Evolutionary conservation across 2,113 vertebrate species (phyloP).

Genomic region (Spilogale gracilis): DNA sequence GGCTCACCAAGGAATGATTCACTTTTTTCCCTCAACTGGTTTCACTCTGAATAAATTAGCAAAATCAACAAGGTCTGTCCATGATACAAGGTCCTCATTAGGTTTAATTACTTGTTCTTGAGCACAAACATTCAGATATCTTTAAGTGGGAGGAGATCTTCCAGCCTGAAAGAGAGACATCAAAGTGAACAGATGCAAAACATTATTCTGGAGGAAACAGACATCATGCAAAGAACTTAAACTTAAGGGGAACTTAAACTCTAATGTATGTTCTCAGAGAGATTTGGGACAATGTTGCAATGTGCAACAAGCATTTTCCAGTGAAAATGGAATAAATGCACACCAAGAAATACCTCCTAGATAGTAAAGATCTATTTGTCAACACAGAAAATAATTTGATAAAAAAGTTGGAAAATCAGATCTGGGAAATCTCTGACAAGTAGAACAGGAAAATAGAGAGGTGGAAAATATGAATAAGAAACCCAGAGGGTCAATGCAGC

Average conservation of each 20-base stretch:
- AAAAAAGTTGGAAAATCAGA: not conserved
- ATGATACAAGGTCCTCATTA: not conserved
- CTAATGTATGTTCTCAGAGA: not conserved
- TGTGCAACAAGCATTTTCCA: not conserved
- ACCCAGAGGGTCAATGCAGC: accelerated
- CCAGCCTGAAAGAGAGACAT: not conserved
- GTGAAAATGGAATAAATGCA: not conserved
- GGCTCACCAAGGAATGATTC: not conserved
- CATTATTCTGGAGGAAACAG: not conserved
- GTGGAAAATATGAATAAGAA: not conserved
- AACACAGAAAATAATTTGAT: not conserved
- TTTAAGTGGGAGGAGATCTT: not conserved
- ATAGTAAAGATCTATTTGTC: not conserved
- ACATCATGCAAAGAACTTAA: not conserved
- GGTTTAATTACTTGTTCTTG: not conserved
- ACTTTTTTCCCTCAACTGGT: not conserved
- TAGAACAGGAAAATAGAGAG: not conserved
- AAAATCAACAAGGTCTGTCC: not conserved
- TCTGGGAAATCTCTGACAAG: not conserved
- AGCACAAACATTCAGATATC: not conserved
- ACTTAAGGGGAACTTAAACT: not conserved
- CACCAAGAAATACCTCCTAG: not conserved
- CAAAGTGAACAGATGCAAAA: not conserved
- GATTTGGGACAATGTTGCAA: not conserved
- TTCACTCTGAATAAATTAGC: not conserved